Conservation (phyloP, 2,113 vertebrate species). For the Malurus alboscapulatus region DNA sequence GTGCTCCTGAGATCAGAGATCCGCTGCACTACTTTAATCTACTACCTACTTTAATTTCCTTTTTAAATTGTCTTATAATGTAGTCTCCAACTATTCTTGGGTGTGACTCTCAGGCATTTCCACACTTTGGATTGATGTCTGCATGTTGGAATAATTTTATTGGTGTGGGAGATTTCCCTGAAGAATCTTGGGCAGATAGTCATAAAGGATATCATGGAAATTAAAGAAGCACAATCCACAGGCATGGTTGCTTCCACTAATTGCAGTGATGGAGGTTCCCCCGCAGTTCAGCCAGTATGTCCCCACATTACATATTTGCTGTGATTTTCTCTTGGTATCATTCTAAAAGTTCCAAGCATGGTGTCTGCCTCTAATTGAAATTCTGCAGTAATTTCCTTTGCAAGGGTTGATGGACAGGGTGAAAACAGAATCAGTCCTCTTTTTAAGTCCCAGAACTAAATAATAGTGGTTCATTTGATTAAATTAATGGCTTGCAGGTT, state of each 20-base stretch:
- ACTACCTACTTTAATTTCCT: neutral
- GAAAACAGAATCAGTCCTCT: neutral
- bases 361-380: neutral
- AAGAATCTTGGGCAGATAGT: neutral
- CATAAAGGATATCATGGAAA: neutral
- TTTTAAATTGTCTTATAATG: neutral
- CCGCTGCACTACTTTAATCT: neutral
- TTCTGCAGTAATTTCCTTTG: slow-evolving; percentile 2
- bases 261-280: neutral
- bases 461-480: slow-evolving; percentile 48
- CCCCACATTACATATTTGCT: neutral
- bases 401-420: slow-evolving; percentile 5
- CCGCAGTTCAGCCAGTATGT: neutral
- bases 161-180: neutral
- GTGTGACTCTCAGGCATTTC: neutral
- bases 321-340: neutral
- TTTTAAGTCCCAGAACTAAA: slow-evolving; percentile 3
- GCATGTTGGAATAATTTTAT: neutral
- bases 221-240: neutral
- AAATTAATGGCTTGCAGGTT: slow-evolving; percentile 50
- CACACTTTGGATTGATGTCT: neutral
- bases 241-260: neutral
- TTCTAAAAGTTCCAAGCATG: neutral
- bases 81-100: neutral
- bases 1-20: neutral